These are phyloP conservation scores for Craniophora ligustri DNA, from an alignment of 2,888 invertebrate species.

Conservation along the genomic window DNA sequence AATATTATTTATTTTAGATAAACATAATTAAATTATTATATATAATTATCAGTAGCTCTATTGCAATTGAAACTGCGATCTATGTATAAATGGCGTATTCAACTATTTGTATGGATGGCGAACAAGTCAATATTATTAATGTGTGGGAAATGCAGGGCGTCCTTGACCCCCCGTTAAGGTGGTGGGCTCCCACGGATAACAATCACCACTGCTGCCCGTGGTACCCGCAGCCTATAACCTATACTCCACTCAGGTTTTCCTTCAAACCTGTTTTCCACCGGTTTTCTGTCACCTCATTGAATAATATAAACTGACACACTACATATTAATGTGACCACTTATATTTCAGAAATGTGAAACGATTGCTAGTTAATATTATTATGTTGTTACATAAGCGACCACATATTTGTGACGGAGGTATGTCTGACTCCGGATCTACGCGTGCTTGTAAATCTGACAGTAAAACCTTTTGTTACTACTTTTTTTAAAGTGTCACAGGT, in stretches of 20 bases:
- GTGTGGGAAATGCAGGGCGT: conserved; percentile 69
- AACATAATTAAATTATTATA: too few species aligned
- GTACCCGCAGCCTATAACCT: conserved; percentile 35
- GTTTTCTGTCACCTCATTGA: conserved; percentile 43
- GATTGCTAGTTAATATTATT: conserved; percentile 24
- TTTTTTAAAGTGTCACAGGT: conserved; percentile 20
- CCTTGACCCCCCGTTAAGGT: conserved; percentile 71
- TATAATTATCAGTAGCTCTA: too few species aligned
- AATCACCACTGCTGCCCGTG: conserved; percentile 65
- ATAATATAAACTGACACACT: conserved; percentile 23
- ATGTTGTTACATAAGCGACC: conserved; percentile 34
- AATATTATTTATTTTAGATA: too few species aligned
- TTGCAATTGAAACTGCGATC: neutral
- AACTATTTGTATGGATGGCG: conserved; percentile 20
- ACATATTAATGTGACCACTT: conserved; percentile 36
- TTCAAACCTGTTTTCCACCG: conserved; percentile 57
- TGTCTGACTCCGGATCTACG: conserved; percentile 34
- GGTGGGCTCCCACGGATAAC: conserved; percentile 72
- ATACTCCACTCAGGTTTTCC: conserved; percentile 48
- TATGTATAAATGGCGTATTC: neutral
- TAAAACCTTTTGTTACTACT: conserved; percentile 24
- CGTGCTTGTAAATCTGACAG: conserved; percentile 10
- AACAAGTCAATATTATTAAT: conserved; percentile 53
- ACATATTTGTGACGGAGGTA: conserved; percentile 29
- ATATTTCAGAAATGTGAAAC: conserved; percentile 44